Evolutionary conservation across 2,888 invertebrate species (phyloP), one percentile per base, ranked within the genome.

Genomic region (Cheiracanthium punctorium): DNA sequence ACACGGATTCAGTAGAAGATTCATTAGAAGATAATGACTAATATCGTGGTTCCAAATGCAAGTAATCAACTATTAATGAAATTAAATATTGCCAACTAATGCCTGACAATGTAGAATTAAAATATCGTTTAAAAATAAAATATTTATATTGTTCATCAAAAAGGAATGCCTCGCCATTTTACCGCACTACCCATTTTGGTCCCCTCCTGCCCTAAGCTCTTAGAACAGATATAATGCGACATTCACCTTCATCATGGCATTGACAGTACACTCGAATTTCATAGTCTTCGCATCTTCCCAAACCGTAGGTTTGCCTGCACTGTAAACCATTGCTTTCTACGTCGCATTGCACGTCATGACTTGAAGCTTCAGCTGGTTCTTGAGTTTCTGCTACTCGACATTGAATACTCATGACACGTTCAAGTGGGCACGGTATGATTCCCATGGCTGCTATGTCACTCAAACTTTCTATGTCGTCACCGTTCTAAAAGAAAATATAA

Each of bases 321-420:
- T 94, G 91, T 0, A 97, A 92, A 0, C 97, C 97, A 12, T 20
- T 0, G 10, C 93, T 93, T 89, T 95, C 94, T 80, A 96, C 91
- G 89, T 94, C 95, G 91, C 97, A 97, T 89, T 95, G 95, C 0
- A 95, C 95, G 90, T 95, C 94, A 80, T 96, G 93, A 0, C 95
- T 95, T 10, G 95, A 95, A 74, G 94, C 93, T 89, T 95, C 95
- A 0, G 94, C 93, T 0, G 93, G 91, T 81, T 93, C 92, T 90
- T 95, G 94, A 0, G 93, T 93, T 0, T 92, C 93, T 0, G 94
- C 94, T 0, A 95, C 95, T 52, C 96, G 94, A 90, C 97, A 97
- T 90, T 95, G 94, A 82, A 97, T 95, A 89, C 94, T 93, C 1
- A 92, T 93, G 93, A 96, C 95, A 90, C 65, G 24, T 12, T 52